These are phyloP conservation scores for Ganaspis brasiliensis DNA, from an alignment of 2,888 invertebrate genomes.

Conservation along the genomic window DNA sequence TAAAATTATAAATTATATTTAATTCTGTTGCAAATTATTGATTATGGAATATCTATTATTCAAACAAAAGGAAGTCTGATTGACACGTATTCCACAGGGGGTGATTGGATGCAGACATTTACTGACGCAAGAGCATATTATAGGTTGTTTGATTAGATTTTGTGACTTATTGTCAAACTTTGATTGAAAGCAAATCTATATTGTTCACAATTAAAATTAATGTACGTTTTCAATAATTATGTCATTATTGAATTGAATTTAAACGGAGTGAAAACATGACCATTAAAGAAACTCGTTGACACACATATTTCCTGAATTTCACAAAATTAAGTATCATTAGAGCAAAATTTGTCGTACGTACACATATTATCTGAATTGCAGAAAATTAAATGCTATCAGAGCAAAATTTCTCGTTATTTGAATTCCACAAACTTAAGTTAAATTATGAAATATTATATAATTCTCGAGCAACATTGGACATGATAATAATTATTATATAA, in stretches of 20 bases:
- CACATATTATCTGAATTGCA: too few relatives aligned
- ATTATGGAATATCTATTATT: not conserved
- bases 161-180: constrained; percentile 7
- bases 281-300: not conserved
- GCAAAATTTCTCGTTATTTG: too few relatives aligned
- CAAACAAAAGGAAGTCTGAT: constrained; percentile 5
- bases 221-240: not conserved
- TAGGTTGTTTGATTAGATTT: constrained; percentile 9
- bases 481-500: too few relatives aligned
- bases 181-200: constrained; percentile 6
- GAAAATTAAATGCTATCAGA: too few relatives aligned
- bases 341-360: too few relatives aligned
- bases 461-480: too few relatives aligned
- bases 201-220: not conserved
- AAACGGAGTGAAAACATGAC: not conserved
- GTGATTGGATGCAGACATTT: constrained; percentile 1
- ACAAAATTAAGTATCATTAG: not conserved
- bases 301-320: not conserved
- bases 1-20: too few relatives aligned
- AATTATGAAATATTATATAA: too few relatives aligned
- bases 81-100: constrained; percentile 12
- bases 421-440: too few relatives aligned
- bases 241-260: not conserved
- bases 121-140: not conserved
- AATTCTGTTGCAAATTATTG: not conserved